Conservation (phyloP, 2,888 invertebrate species). For the Thelaira solivaga region DNA sequence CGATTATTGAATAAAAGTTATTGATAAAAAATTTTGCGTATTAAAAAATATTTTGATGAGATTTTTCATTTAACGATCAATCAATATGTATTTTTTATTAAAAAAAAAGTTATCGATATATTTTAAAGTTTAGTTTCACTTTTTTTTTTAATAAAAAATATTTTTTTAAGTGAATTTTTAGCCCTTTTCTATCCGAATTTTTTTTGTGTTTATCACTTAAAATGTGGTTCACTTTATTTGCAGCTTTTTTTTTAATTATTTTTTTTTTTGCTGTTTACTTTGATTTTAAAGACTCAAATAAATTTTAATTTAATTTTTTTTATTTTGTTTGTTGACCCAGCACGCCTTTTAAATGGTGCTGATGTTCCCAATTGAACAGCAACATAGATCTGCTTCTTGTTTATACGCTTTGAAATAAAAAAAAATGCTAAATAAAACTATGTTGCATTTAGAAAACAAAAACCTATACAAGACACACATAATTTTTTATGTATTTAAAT, state of each 20-base stretch:
- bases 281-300: constrained; percentile 6
- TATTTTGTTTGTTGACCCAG: constrained; percentile 50
- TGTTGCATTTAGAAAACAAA: constrained; percentile 51
- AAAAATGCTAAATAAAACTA: constrained; percentile 32
- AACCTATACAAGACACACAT: not conserved
- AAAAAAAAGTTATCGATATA: no score
- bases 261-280: constrained; percentile 29
- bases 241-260: not conserved
- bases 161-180: no score
- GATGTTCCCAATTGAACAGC: constrained; percentile 52
- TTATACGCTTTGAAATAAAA: not conserved
- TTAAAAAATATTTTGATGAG: no score
- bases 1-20: no score
- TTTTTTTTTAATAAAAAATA: no score
- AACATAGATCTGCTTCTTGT: not conserved
- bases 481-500: constrained; percentile 28
- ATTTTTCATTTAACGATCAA: no score
- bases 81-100: no score
- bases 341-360: constrained; percentile 58
- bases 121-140: no score
- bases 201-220: not conserved
- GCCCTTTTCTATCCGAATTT: no score
- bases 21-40: no score
- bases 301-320: constrained; percentile 12
- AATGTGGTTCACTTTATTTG: not conserved